A percentile compares a stretch with the other conserved stretches of the same genome.
phyloP scores from a whole-genome alignment of 2,113 vertebrate genomes.

The Origma solitaria region DNA sequence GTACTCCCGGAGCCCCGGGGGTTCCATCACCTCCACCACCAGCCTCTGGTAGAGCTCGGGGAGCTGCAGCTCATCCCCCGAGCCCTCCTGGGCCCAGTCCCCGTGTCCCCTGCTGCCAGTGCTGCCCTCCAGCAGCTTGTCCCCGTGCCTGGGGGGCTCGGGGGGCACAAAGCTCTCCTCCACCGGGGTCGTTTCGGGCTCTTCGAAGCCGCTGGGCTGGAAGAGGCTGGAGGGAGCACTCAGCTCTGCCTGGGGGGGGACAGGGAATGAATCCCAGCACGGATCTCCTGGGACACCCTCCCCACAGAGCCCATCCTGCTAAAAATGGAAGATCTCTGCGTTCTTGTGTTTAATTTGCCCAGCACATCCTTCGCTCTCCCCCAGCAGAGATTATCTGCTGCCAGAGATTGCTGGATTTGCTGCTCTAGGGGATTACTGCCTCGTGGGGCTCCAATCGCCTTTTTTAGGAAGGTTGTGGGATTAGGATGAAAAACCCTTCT shows the following conservation, averaged over 20 bases:
- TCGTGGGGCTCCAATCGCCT: accelerated
- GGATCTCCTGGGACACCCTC: accelerated
- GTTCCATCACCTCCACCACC: not conserved
- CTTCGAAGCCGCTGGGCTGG: constrained; percentile 22
- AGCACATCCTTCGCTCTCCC: accelerated
- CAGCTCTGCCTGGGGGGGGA: constrained; percentile 35
- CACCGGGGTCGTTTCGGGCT: constrained; percentile 60
- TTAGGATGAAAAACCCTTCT: not conserved
- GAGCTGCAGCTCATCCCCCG: not conserved
- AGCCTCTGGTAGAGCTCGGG: constrained; percentile 47
- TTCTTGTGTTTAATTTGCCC: accelerated
- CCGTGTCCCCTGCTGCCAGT: accelerated
- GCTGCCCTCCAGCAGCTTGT: not conserved
- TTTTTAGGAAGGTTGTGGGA: not conserved
- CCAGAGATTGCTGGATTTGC: not conserved
- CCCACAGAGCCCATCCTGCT: accelerated
- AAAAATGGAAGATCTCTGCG: accelerated
- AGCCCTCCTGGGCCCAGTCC: not conserved
- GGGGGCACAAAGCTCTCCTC: not conserved
- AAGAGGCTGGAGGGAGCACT: not conserved
- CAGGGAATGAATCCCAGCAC: accelerated
- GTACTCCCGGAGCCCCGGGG: not conserved
- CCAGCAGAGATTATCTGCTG: accelerated
- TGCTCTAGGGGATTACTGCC: not conserved
- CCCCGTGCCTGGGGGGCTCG: accelerated